Percentiles rank a stretch among this genome's conserved stretches.
Evolutionary conservation across 2,888 invertebrate species (phyloP).

Genomic region (Thera obeliscata): DNA sequence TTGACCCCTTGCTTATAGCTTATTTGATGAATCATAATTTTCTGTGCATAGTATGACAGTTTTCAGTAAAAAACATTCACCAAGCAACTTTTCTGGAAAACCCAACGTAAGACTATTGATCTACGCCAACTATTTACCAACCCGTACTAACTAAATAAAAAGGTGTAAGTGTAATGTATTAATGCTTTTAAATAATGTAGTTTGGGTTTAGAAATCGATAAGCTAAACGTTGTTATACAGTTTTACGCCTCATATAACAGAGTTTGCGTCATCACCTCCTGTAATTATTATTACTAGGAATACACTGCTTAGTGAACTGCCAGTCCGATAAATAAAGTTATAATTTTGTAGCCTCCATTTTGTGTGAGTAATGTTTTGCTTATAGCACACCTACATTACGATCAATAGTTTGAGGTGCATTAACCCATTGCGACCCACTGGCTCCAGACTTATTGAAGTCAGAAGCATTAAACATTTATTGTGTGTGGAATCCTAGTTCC

Average conservation of each 20-base stretch:
- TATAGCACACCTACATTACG: too few relatives aligned
- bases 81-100: conserved; percentile 25
- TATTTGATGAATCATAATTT: background rate
- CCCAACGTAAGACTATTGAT: conserved; percentile 23
- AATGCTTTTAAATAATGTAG: conserved; percentile 12
- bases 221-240: conserved; percentile 49
- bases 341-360: background rate
- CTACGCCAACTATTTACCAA: background rate
- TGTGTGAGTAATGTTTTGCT: too few relatives aligned
- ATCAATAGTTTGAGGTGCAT: too few relatives aligned
- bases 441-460: too few relatives aligned
- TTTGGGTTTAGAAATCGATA: conserved; percentile 50
- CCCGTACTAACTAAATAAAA: background rate
- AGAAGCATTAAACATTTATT: too few relatives aligned
- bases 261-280: conserved; percentile 42
- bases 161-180: conserved; percentile 9
- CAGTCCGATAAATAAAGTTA: background rate
- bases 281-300: conserved; percentile 21
- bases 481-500: too few relatives aligned
- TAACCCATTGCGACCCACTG: too few relatives aligned
- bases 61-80: conserved; percentile 5
- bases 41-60: background rate
- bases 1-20: background rate
- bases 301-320: conserved; percentile 6
- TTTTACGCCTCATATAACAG: conserved; percentile 52